Evolutionary conservation across 2,113 vertebrate genomes (phyloP).

Genomic region (Pelecanoides urinatrix): DNA sequence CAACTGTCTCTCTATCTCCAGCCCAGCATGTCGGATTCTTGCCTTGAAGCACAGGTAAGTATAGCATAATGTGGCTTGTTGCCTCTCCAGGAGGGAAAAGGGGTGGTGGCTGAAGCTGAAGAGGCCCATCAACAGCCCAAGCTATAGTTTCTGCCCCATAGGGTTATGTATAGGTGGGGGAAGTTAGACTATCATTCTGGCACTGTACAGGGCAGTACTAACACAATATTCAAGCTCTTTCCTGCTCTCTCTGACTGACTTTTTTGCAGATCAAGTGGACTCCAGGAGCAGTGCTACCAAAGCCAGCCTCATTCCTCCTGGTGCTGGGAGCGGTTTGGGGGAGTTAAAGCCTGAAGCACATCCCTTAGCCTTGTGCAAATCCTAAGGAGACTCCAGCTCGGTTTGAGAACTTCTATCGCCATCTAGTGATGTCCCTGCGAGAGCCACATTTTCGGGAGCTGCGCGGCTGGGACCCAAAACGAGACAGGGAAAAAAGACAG

Average conservation of each 20-base stretch:
- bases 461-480: background rate
- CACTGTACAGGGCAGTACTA: background rate
- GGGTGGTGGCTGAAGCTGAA: background rate
- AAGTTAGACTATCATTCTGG: background rate
- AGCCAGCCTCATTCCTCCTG: background rate
- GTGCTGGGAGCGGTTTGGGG: rapidly evolving
- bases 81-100: background rate
- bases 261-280: background rate
- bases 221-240: background rate
- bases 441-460: rapidly evolving
- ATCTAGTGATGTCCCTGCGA: background rate
- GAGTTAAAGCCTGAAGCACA: background rate
- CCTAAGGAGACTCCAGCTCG: rapidly evolving
- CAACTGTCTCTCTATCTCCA: background rate
- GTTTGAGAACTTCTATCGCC: background rate
- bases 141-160: background rate
- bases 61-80: rapidly evolving
- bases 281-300: background rate
- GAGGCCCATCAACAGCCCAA: background rate
- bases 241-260: background rate
- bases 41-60: background rate
- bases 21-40: background rate
- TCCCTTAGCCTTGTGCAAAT: background rate
- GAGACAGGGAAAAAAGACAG: background rate
- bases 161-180: rapidly evolving